Base-by-base conservation (phyloP, 1,140 invertebrate species). In the Cydia strobilella region DNA sequence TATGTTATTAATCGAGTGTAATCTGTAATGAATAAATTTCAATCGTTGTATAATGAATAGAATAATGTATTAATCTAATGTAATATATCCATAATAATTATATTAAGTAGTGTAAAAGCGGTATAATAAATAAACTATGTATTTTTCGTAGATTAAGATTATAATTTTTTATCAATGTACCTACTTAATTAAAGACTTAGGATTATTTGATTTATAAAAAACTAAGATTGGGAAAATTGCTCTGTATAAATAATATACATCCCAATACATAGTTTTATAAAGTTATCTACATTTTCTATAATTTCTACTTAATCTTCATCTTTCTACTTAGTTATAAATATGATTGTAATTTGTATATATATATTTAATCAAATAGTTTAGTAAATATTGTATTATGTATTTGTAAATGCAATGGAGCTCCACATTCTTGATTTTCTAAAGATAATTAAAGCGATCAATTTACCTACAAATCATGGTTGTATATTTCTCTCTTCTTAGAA, bases 41-140 rank as follows among this genome's bases (percentile, higher is more conserved):
- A 54, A 54, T 54, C 51, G 15, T 18, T 54, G 51, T 54, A 54
- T 54, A n/a, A n/a, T n/a, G n/a, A n/a, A n/a, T n/a, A 54, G n/a
- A 54, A 54, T 59, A 3, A 23, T 59, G 51, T 12, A 23, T 59
- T 54, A 54, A 12, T 59, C 4, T 23, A 10, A 59, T 23, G 20
- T 23, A 20, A 59, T 7, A 6, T 54, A 48, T 5, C 20, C 6
- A 18, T 27, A 48, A 72, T 25, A 7, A 42, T 25, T 48, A 54
- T 15, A 3, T 73, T 73, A n/a, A 72, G 54, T 73, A 73, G 72
- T 51, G 42, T 73, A 73, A 73, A 73, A 69, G 65, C 65, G 65
- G 65, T 69, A 35, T 69, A 35, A 0, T 66, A 18, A 42, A 69
- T 18, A 35, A 42, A 35, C 13, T 31, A 3, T 66, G 15, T 69